Evolutionary conservation across 2,888 invertebrate species (phyloP).

Genomic region (Operophtera brumata): DNA sequence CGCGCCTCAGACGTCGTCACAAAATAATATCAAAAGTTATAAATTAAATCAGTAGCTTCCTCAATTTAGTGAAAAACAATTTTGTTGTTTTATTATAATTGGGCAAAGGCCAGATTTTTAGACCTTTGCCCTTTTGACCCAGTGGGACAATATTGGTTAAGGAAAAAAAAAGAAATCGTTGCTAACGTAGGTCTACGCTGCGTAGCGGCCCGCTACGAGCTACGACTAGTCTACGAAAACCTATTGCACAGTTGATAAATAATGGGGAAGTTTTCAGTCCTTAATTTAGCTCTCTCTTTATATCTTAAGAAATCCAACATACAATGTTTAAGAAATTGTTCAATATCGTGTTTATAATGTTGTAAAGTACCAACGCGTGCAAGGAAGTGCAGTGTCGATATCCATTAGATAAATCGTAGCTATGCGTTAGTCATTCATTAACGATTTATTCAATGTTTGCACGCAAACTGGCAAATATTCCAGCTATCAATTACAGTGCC

Average conservation of each 20-base stretch:
- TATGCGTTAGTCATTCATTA: constrained; percentile 51
- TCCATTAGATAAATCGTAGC: constrained; percentile 65
- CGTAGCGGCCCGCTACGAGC: constrained; percentile 14
- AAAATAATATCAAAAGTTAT: no score
- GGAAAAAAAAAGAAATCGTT: no score
- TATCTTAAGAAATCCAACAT: not conserved
- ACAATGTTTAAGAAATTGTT: constrained; percentile 38
- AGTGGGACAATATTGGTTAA: no score
- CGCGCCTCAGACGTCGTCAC: no score
- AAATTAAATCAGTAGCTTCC: no score
- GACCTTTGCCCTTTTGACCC: no score
- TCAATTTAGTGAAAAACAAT: no score
- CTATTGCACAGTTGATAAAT: not conserved
- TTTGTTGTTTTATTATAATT: no score
- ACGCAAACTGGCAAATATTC: constrained; percentile 59
- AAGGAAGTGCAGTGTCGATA: constrained; percentile 57
- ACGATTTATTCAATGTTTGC: constrained; percentile 69
- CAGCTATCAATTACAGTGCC: constrained; percentile 50
- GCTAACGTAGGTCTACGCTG: constrained; percentile 6
- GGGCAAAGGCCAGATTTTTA: no score
- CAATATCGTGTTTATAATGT: constrained; percentile 44
- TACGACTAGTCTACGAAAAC: constrained; percentile 16
- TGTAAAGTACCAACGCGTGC: constrained; percentile 43
- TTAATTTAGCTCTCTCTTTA: constrained; percentile 4
- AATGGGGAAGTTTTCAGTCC: not conserved